These are phyloP conservation scores for Podarcis muralis DNA, from an alignment of 2,113 vertebrate genomes.

Conservation along the genomic window DNA sequence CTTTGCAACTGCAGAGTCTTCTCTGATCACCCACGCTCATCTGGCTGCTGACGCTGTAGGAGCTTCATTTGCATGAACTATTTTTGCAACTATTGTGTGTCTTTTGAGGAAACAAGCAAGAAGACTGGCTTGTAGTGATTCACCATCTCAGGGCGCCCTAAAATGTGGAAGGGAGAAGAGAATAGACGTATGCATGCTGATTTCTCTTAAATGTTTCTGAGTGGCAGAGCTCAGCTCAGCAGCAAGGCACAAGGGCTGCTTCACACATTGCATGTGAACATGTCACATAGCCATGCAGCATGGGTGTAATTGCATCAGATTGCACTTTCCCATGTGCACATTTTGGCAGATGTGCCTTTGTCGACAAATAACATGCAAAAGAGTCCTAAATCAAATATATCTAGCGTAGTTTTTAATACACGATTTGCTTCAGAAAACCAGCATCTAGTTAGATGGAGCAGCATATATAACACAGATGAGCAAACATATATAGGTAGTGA, in stretches of 20 bases:
- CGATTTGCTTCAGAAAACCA: neutral
- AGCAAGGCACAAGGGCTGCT: neutral
- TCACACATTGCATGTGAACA: neutral
- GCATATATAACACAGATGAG: too few relatives aligned
- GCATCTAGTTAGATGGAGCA: too few relatives aligned
- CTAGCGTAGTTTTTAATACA: neutral
- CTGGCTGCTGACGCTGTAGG: constrained; percentile 85
- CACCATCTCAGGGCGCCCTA: constrained; percentile 77
- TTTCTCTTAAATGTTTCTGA: constrained; percentile 39
- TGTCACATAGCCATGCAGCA: neutral
- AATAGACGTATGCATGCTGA: constrained; percentile 21
- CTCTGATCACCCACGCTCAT: constrained; percentile 88
- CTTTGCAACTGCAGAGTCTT: constrained; percentile 78
- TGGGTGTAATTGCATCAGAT: too few relatives aligned
- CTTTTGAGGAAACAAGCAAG: constrained; percentile 93
- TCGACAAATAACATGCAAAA: neutral
- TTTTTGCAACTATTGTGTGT: constrained; percentile 93
- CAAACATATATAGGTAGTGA: too few relatives aligned
- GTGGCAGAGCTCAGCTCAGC: neutral
- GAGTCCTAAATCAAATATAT: neutral
- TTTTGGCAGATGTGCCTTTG: neutral
- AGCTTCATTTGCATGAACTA: constrained; percentile 83
- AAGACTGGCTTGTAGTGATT: constrained; percentile 85
- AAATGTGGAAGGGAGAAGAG: constrained; percentile 39
- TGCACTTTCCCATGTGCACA: neutral